phyloP scores from a whole-genome alignment of 1,140 invertebrate species.

The Mactra quadrangularis region DNA sequence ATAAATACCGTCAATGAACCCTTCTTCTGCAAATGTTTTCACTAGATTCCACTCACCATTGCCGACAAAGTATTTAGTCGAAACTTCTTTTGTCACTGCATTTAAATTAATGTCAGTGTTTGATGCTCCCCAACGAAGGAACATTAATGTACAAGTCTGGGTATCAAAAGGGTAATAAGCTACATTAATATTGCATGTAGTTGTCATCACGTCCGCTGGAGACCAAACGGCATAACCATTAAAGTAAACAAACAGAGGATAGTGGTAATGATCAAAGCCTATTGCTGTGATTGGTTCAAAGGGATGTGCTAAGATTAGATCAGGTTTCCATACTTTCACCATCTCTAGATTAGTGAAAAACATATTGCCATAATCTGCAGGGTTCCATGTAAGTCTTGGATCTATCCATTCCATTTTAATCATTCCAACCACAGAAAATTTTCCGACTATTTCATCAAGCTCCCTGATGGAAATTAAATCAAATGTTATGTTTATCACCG shows the following conservation, averaged over 20 bases:
- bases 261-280: conserved; percentile 27
- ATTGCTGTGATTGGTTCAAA: conserved; percentile 36
- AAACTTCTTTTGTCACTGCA: conserved; percentile 76
- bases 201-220: conserved; percentile 54
- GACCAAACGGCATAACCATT: conserved; percentile 37
- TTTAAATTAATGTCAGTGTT: conserved; percentile 1
- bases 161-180: conserved; percentile 89
- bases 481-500: conserved; percentile 45
- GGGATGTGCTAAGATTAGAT: conserved; percentile 36
- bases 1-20: neutral
- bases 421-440: conserved; percentile 42
- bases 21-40: neutral
- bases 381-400: conserved; percentile 46
- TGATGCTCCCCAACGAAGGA: neutral
- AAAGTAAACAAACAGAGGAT: neutral
- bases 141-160: conserved; percentile 86
- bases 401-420: conserved; percentile 46
- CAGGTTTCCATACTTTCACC: conserved; percentile 59
- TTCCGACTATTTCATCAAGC: conserved; percentile 52
- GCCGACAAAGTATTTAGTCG: conserved; percentile 85
- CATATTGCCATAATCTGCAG: conserved; percentile 18
- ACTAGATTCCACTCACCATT: conserved; percentile 85
- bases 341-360: neutral
- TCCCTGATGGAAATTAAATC: conserved; percentile 36
- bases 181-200: conserved; percentile 95